Evolutionary conservation across 64 coral and sea anemone species (phyloP), one percentile per base, ranked within the genome.

Genomic region (Porites australiensis): DNA sequence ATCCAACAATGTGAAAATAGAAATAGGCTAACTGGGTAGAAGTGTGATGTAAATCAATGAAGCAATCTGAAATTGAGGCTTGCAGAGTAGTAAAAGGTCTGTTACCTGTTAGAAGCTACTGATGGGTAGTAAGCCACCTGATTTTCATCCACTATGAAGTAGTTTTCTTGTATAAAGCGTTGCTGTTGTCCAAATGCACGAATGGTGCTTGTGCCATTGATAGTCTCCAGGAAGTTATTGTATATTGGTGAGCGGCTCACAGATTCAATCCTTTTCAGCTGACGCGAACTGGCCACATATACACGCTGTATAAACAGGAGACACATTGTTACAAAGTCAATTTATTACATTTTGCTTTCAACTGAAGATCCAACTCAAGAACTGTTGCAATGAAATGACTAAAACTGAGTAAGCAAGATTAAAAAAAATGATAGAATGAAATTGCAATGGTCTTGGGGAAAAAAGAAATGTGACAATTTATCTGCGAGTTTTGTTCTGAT

Each of bases 181-280:
- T 78, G 64, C 22, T 96, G 95, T 6, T 88, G 91, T 23, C 67
- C 68, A 63, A 93, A 96, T 16, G 91, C 95, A 8, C 95, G 87
- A 47, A 96, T 96, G 50, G 91, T 96, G 74, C 87, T 88, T 2
- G 87, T 90, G 64, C 95, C 95, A 13, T 96, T 93, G 64, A 96
- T 90, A 7, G 95, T 90, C 64, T 96, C 95, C 23, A 96, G 74
- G 69, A 96, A 96, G 75, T 96, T 91, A 70, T 77, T 93, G 64
- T 96, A 96, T 77, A 96, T 96, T 18, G 95, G 95, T 0, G 95
- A 96, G 46, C 95, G 95, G 64, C 95, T 96, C 70, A 96, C 91
- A 47, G 95, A 96, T 78, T 96, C 95, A 63, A 96, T 93, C 6
- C 95, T 75, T 49, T 92, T 84, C 6, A 96, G 82, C 66, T 96